Evolutionary conservation across 2,113 vertebrate species (phyloP).

Genomic region (Nerophis ophidion): DNA sequence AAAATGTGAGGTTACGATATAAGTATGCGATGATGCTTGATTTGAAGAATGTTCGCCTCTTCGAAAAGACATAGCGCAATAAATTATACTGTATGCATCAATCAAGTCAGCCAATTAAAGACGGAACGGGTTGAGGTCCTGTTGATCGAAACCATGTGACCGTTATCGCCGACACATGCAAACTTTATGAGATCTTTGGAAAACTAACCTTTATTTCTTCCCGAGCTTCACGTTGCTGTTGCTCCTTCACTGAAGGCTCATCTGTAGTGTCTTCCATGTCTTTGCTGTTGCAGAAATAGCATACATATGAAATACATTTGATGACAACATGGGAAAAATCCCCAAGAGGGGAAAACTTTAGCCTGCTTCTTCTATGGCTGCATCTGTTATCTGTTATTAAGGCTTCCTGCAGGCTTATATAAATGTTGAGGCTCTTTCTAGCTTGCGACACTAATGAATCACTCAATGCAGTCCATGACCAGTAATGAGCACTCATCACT

Average conservation of each 20-base stretch:
- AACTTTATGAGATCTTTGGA: background rate
- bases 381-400: slow-evolving; percentile 5
- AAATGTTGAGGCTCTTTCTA: background rate
- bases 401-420: background rate
- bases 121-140: background rate
- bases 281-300: background rate
- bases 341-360: background rate
- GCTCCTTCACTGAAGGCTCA: slow-evolving; percentile 12
- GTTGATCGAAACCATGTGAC: slow-evolving; percentile 16
- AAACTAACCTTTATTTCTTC: slow-evolving; percentile 38
- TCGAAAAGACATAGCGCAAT: slow-evolving; percentile 14
- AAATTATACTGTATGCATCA: slow-evolving; percentile 15
- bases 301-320: background rate
- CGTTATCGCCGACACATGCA: background rate
- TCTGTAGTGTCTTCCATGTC: slow-evolving; percentile 26
- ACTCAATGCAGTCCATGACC: background rate
- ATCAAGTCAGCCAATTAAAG: background rate
- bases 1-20: background rate
- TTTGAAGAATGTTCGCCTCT: background rate
- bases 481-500: background rate
- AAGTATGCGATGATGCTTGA: background rate
- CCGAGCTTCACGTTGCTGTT: background rate
- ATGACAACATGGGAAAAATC: background rate
- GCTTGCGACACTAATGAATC: background rate
- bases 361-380: background rate